Evolutionary conservation across 2,888 invertebrate genomes (phyloP).

Genomic region (Parnassius apollo): DNA sequence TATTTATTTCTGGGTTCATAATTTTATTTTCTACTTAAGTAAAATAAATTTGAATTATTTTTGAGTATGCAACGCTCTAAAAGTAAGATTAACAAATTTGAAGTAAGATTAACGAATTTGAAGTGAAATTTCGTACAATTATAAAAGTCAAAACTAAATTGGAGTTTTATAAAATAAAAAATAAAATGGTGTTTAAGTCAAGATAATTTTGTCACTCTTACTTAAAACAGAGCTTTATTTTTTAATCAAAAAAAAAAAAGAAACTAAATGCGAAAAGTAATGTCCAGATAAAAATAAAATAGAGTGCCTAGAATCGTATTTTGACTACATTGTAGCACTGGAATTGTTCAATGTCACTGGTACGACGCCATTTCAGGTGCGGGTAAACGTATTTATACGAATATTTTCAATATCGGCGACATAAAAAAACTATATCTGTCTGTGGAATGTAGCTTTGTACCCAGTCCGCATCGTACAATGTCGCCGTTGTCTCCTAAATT

Average conservation of each 20-base stretch:
- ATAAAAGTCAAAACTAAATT: too few relatives aligned
- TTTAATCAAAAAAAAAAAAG: constrained; percentile 4
- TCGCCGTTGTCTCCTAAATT: constrained; percentile 60
- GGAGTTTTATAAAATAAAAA: too few relatives aligned
- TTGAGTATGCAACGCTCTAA: too few relatives aligned
- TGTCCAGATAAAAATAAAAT: constrained; percentile 18
- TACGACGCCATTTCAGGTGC: constrained; percentile 20
- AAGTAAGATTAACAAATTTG: too few relatives aligned
- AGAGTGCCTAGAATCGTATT: constrained; percentile 17
- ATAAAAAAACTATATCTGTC: constrained; percentile 39
- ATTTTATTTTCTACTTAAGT: too few relatives aligned
- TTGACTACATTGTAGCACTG: constrained; percentile 24
- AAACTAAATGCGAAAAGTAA: constrained; percentile 9
- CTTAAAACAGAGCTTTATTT: not conserved
- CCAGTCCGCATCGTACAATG: constrained; percentile 39
- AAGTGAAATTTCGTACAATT: too few relatives aligned
- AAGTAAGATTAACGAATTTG: too few relatives aligned
- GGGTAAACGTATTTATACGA: constrained; percentile 41
- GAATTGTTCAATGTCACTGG: constrained; percentile 21
- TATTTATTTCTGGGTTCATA: too few relatives aligned
- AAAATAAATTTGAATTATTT: too few relatives aligned
- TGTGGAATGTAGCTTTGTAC: constrained; percentile 23
- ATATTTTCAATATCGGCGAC: constrained; percentile 32
- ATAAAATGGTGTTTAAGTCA: too few relatives aligned
- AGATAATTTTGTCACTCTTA: not conserved